A percentile compares a stretch with the other conserved stretches of the same genome.
Conservation (phyloP, 1,140 invertebrate genomes). For the Bombus ignitus region DNA sequence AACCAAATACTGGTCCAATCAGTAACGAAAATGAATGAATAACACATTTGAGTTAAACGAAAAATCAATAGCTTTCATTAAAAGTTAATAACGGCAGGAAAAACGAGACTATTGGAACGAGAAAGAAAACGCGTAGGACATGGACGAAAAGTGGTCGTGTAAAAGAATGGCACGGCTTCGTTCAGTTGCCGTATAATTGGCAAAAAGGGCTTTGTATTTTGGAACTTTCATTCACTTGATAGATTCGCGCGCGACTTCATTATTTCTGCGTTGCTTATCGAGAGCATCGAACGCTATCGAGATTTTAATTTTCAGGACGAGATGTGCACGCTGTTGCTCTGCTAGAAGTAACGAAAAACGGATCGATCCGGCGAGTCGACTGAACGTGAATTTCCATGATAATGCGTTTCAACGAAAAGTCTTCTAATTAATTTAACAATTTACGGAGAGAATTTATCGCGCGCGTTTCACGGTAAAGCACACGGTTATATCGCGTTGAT, state of each 20-base stretch:
- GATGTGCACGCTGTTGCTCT: too few species aligned
- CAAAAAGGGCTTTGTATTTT: neutral
- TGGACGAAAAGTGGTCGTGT: neutral
- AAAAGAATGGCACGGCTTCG: neutral
- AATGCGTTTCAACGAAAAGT: neutral
- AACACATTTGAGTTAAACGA: neutral
- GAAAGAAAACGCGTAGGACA: neutral
- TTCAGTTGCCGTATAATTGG: neutral
- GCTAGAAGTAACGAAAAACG: neutral
- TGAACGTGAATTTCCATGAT: neutral
- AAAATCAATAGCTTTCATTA: neutral
- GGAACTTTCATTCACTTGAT: neutral
- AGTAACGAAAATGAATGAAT: neutral
- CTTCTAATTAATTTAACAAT: conserved; percentile 34
- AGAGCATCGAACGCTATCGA: too few species aligned
- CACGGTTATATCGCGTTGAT: neutral
- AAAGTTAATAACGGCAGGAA: neutral
- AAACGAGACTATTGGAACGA: neutral
- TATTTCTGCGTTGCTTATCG: neutral
- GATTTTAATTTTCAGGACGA: conserved; percentile 15
- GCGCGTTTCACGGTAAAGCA: neutral
- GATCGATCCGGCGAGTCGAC: neutral
- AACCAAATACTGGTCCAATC: neutral
- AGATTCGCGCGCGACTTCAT: neutral
- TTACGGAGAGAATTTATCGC: neutral